Evolutionary conservation across 2,797 vertebrate genomes (phyloP).

Genomic region (Sphenodon punctatus): DNA sequence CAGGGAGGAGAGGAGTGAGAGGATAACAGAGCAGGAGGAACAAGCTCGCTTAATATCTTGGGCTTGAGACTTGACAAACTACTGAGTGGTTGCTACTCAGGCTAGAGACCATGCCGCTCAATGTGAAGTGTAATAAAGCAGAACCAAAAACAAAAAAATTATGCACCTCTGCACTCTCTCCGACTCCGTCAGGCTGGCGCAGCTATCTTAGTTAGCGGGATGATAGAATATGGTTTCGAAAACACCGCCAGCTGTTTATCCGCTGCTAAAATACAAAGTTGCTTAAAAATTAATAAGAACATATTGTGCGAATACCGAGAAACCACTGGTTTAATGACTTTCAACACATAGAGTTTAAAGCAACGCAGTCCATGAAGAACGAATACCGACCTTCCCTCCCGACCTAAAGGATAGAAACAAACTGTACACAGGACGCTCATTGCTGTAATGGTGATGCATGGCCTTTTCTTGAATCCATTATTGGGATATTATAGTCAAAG

Average conservation of each 20-base stretch:
- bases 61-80: neutral
- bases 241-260: slow-evolving; percentile 25
- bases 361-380: rapidly evolving
- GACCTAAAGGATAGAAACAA: neutral
- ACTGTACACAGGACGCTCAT: neutral
- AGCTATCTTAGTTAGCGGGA: neutral
- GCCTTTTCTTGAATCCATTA: neutral
- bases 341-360: rapidly evolving
- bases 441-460: rapidly evolving
- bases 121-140: neutral
- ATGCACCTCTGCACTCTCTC: rapidly evolving
- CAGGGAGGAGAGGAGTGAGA: rapidly evolving
- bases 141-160: neutral
- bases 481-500: neutral
- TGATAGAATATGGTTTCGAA: rapidly evolving
- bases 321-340: neutral
- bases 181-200: rapidly evolving
- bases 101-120: neutral
- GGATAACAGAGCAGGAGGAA: neutral
- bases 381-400: rapidly evolving
- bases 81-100: rapidly evolving
- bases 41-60: rapidly evolving
- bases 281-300: slow-evolving; percentile 39
- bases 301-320: neutral
- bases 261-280: neutral